Percentiles rank a stretch among this genome's conserved stretches.
These are phyloP conservation scores for Onychomys torridus DNA, from an alignment of 2,797 vertebrate genomes.

Conservation along the genomic window DNA sequence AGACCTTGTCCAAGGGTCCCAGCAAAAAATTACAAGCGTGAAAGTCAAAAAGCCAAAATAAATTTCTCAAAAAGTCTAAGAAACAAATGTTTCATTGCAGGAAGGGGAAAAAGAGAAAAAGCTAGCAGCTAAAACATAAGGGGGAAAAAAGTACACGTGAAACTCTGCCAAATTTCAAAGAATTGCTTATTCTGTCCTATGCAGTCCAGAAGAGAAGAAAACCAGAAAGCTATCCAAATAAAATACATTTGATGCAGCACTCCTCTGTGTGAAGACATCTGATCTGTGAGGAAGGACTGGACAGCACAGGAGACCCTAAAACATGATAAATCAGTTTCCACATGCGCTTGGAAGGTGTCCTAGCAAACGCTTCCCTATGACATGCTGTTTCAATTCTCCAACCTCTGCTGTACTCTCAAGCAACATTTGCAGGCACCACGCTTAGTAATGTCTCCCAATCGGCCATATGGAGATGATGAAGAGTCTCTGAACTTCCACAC, in stretches of 20 bases:
- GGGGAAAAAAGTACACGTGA: not conserved
- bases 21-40: slow-evolving; percentile 29
- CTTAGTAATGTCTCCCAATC: slow-evolving; percentile 2
- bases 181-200: not conserved
- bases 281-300: not conserved
- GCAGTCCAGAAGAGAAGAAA: not conserved
- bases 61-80: not conserved
- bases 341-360: not conserved
- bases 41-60: slow-evolving; percentile 55
- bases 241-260: not conserved
- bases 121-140: not conserved
- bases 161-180: not conserved
- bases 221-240: not conserved
- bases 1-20: slow-evolving; percentile 19
- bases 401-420: not conserved
- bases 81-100: not conserved
- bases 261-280: not conserved
- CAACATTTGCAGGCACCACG: slow-evolving; percentile 52
- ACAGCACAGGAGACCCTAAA: not conserved
- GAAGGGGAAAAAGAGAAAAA: not conserved
- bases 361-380: not conserved
- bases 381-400: not conserved
- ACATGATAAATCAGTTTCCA: slow-evolving; percentile 39
- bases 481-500: not conserved
- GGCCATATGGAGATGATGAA: slow-evolving; percentile 43